These are phyloP conservation scores for Sinhomidia bicolor DNA, from an alignment of 2,888 invertebrate species.

Conservation along the genomic window DNA sequence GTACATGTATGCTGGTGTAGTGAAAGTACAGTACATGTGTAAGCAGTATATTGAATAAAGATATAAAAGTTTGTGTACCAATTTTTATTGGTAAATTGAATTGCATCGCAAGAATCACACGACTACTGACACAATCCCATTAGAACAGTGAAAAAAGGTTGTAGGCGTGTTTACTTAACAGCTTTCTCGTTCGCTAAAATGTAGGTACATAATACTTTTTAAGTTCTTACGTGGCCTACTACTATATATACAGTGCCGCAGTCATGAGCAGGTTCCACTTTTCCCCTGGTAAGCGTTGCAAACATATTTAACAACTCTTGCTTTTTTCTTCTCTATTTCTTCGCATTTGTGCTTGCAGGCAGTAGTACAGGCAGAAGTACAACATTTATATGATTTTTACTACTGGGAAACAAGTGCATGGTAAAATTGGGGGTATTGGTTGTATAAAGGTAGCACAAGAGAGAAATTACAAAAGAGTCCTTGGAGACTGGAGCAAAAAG, in stretches of 20 bases:
- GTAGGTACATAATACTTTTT: not conserved
- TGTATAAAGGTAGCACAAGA: constrained; percentile 21
- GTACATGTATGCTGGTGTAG: too few species aligned
- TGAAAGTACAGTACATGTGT: too few species aligned
- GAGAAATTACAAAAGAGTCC: not conserved
- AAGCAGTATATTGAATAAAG: too few species aligned
- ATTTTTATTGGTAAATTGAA: constrained; percentile 34
- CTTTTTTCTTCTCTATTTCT: not conserved
- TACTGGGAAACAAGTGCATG: too few species aligned
- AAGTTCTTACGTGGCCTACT: not conserved
- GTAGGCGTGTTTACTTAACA: constrained; percentile 26
- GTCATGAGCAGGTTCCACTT: too few species aligned
- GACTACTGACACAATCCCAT: constrained; percentile 48
- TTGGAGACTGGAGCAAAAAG: constrained; percentile 42
- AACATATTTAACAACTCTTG: too few species aligned
- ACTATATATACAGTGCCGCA: too few species aligned
- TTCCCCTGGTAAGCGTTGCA: too few species aligned
- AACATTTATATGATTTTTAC: too few species aligned
- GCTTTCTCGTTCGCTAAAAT: constrained; percentile 5
- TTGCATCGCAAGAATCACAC: constrained; percentile 28
- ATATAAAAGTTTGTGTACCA: constrained; percentile 1
- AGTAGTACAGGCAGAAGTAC: too few species aligned
- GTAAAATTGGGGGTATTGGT: too few species aligned
- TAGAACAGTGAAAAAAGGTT: constrained; percentile 3
- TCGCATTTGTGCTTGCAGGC: too few species aligned